Conservation (phyloP, 2,888 invertebrate genomes). For the Drosophila hawaiiensis region DNA sequence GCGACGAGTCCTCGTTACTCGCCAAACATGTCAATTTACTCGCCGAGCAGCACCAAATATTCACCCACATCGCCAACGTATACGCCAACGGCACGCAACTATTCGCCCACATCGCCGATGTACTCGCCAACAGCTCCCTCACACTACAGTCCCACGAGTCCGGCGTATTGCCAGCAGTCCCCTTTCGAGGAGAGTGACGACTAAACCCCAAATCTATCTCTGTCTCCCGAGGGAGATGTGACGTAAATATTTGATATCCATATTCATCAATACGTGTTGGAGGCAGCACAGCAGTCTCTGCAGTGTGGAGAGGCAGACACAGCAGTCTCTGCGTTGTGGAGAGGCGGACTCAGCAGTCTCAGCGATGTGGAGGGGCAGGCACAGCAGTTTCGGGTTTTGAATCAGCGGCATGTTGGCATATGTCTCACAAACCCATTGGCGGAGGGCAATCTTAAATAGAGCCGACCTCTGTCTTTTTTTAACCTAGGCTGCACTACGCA, state of each 20-base stretch:
- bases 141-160: slow-evolving; percentile 91
- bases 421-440: neutral
- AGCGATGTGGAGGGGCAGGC: neutral
- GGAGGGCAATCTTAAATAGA: neutral
- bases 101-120: slow-evolving; percentile 89
- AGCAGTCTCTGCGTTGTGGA: too few relatives aligned
- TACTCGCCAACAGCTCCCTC: slow-evolving; percentile 93
- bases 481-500: neutral
- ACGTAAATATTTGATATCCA: neutral
- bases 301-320: neutral
- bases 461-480: neutral
- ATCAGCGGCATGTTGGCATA: neutral
- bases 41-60: slow-evolving; percentile 92
- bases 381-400: neutral
- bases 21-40: slow-evolving; percentile 85
- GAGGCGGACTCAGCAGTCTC: neutral
- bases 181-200: slow-evolving; percentile 85
- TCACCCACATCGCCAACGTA: slow-evolving; percentile 90
- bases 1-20: slow-evolving; percentile 89
- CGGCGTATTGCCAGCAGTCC: slow-evolving; percentile 89
- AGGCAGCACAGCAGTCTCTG: neutral
- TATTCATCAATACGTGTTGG: neutral
- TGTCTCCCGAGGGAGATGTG: neutral
- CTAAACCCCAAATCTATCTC: slow-evolving; percentile 36
- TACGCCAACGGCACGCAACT: slow-evolving; percentile 89